A percentile compares a stretch with the other conserved stretches of the same genome.
phyloP scores from a whole-genome alignment of 2,797 vertebrate species.

The Channallabes apus region DNA sequence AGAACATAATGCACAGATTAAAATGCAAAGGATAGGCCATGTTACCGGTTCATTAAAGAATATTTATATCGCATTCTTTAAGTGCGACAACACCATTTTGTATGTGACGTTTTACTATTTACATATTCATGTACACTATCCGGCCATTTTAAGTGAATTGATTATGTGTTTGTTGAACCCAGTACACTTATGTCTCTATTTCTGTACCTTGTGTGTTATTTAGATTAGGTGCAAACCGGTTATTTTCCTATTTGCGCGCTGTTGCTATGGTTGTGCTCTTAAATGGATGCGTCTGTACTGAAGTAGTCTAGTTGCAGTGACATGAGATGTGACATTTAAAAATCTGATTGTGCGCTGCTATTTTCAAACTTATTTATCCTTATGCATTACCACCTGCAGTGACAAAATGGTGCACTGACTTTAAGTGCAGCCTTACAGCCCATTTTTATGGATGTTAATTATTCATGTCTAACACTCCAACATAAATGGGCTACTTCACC shows the following conservation, averaged over 20 bases:
- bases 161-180: neutral
- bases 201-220: neutral
- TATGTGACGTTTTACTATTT: neutral
- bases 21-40: neutral
- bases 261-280: neutral
- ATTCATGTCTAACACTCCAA: neutral
- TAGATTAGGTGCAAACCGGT: neutral
- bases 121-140: neutral
- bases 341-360: neutral
- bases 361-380: slow-evolving; percentile 7
- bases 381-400: neutral
- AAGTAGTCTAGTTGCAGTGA: neutral
- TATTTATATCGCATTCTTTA: no score
- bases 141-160: neutral
- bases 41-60: neutral
- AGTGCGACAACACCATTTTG: neutral
- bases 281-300: neutral
- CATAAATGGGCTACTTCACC: neutral
- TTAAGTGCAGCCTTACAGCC: neutral
- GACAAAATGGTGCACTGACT: slow-evolving; percentile 15
- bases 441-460: neutral
- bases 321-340: neutral
- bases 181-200: neutral
- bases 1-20: no score
- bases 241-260: neutral